Evolutionary conservation across 2,797 vertebrate genomes (phyloP), one percentile per base, ranked within the genome.

Genomic region (Acipenser ruthenus): DNA sequence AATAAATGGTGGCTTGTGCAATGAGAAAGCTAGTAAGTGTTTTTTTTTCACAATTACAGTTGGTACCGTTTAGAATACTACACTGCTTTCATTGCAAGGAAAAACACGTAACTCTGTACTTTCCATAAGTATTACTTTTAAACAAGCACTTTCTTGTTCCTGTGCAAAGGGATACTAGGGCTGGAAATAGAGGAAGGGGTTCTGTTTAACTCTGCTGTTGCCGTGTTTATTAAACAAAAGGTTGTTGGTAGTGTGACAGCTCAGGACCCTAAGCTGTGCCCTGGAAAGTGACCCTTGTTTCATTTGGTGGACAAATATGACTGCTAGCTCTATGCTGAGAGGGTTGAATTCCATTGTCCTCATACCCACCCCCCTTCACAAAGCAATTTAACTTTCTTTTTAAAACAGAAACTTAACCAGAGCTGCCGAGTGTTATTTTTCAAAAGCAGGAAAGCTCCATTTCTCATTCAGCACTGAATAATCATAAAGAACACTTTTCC

Each of bases 241-340:
- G 13, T 66, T 49, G 68, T 63, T 62, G 49, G 48, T 47, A 15
- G 23, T 65, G 50, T 49, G 12, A 8, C 11, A 50, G 60, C 55
- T 60, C 60, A 6, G 62, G 60, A 55, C 65, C 63, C 12, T 55
- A 66, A 66, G 65, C 72, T 67, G 63, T 67, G 71, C 63, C 70
- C 71, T 83, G 77, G 77, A 79, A 83, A 82, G 63, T 67, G 69
- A 74, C 73, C 77, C 77, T 72, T 72, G 58, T 66, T 72, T 79
- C 23, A 73, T 71, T 78, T 77, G 69, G 69, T 76, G 74, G 73
- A 52, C 75, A 76, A 73, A 74, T 69, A 74, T 66, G 63, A 63
- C 56, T 63, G 63, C 63, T 18, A 37, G 66, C 67, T 53, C 64
- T 66, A 61, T 67, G 49, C 63, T 62, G 9, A 65, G 64, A 70